Base-by-base conservation (phyloP, 2,113 vertebrate genomes). In the Synchiropus splendidus region DNA sequence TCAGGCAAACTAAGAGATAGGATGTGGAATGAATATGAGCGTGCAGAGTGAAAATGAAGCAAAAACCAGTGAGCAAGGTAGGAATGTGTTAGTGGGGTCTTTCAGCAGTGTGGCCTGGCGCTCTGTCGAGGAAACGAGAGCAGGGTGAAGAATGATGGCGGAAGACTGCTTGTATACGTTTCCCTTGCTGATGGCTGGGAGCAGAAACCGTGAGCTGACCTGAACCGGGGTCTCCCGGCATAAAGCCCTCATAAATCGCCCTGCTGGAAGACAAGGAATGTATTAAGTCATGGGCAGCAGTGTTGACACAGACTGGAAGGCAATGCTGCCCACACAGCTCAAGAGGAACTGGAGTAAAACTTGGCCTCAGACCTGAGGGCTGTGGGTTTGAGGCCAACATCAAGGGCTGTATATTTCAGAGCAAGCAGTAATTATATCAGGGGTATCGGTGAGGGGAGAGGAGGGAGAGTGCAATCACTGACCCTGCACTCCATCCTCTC, bases 261-360 rank as follows among this genome's bases (percentile, higher is more conserved):
- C 39, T 1, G 8, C 50, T 67, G 64, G 66, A 61, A 40, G 61
- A 48, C 5, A 39, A 64, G 60, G 55, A 67, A 71, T 65, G 65
- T 33, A 72, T 75, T 48, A 72, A 72, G 72, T 77, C 72, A 57
- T 50, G 45, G 40, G 62, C 42, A 39, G 61, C 1, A 5, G 36
- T 60, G 66, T 69, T 70, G 70, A 72, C 67, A 68, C 64, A 52
- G 44, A 60, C 51, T 68, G 70, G 69, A 72, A 75, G 72, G 75
- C 54, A 67, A 31, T 42, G 40, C 65, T 16, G 62, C 56, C 64
- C 70, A 72, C 62, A 46, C 6, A 18, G 66, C 39, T 18, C 18
- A 33, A 39, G 39, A 68, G 38, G 36, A 55, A 55, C 46, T 54
- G 16, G 34, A 70, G 48, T 31, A 32, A 54, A 66, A 60, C 49